Base-by-base conservation (phyloP, 2,113 vertebrate genomes). In the Amphiprion ocellaris region DNA sequence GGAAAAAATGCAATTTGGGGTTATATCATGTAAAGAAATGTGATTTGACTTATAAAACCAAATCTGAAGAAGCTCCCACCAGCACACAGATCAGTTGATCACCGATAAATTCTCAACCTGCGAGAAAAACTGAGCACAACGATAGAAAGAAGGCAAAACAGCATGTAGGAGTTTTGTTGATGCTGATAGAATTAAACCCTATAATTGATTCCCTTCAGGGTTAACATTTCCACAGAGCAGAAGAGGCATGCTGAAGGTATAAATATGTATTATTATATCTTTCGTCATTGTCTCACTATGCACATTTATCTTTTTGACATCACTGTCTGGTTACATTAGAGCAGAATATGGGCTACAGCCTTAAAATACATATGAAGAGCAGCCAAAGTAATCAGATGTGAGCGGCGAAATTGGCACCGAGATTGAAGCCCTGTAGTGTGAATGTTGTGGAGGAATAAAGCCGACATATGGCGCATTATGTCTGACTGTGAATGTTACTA, bases 381-480 rank as follows among this genome's bases (percentile, higher is more conserved):
- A 54, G 82, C 76, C 81, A 78, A 86, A 84, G 81, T 70, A 66
- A 83, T 86, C 81, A 24, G 52, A 86, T 73, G 61, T 60, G 59
- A 87, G 65, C 28, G 23, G 54, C 41, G 76, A 46, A 69, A 65
- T 69, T 87, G 87, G 75, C 83, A 81, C 17, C 0, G 55, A 72
- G 39, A 23, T 0, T 8, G 33, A 56, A 65, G 47, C 21, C 82
- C 74, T 69, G 84, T 65, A 80, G 63, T 44, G 74, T 54, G 41
- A 82, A 78, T 64, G 58, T 64, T 69, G 77, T 55, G 50, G 70
- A 82, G 47, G 69, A 85, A 82, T 77, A 80, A 87, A 63, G 70
- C 50, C 74, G 77, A 82, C 89, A 88, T 89, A 86, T 84, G 86
- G 84, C 14, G 7, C 73, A 75, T 84, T 81, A 73, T 69, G 59